Evolutionary conservation across 1,140 invertebrate species (phyloP).

Genomic region (Micrasema longulum): DNA sequence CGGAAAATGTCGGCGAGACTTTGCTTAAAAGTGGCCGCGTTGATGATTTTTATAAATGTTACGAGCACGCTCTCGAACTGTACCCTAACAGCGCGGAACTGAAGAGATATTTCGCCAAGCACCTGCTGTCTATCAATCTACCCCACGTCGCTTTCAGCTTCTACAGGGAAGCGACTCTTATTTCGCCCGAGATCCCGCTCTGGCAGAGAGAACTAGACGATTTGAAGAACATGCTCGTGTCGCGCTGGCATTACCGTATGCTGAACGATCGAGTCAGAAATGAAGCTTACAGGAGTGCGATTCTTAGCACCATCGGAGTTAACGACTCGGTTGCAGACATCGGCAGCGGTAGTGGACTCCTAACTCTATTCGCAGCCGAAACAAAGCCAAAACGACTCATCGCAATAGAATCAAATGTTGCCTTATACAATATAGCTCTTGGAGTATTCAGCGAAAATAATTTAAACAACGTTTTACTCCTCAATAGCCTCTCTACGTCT

Average conservation of each 20-base stretch:
- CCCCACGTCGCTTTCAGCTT: slow-evolving; percentile 60
- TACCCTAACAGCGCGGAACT: slow-evolving; percentile 60
- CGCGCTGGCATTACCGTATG: slow-evolving; percentile 87
- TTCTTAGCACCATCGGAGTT: slow-evolving; percentile 68
- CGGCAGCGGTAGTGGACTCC: slow-evolving; percentile 79
- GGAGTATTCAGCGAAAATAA: slow-evolving; percentile 31
- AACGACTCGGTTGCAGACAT: slow-evolving; percentile 76
- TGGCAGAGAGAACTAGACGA: slow-evolving; percentile 64
- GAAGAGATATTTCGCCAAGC: slow-evolving; percentile 60
- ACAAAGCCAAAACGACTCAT: slow-evolving; percentile 66
- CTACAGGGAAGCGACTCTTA: slow-evolving; percentile 58
- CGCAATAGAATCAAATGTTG: slow-evolving; percentile 75
- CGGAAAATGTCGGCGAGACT: slow-evolving; percentile 56
- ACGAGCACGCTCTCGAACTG: slow-evolving; percentile 56
- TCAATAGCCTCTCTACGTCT: slow-evolving; percentile 16
- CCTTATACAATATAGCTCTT: slow-evolving; percentile 72
- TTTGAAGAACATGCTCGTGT: slow-evolving; percentile 68
- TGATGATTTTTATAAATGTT: slow-evolving; percentile 60
- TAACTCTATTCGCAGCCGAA: slow-evolving; percentile 74
- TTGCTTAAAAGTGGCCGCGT: slow-evolving; percentile 56
- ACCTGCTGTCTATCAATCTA: slow-evolving; percentile 59
- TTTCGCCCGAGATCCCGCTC: slow-evolving; percentile 57
- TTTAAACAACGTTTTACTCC: not conserved
- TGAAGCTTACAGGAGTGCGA: slow-evolving; percentile 73
- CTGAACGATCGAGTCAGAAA: slow-evolving; percentile 81